Conservation (phyloP, 2,888 invertebrate genomes). For the Sesamia inferens region DNA sequence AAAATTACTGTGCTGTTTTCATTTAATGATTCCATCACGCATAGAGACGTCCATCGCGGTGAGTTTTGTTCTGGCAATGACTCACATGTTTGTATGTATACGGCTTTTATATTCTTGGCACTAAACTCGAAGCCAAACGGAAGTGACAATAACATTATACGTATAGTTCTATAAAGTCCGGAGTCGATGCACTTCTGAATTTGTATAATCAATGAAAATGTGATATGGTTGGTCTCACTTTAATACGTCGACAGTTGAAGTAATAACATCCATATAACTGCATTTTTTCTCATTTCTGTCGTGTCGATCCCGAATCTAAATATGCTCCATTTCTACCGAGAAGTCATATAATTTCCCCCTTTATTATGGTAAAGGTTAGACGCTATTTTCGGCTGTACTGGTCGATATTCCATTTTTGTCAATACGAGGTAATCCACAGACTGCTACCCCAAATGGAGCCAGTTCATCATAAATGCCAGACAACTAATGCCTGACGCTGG, state of each 20-base stretch:
- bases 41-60: conserved; percentile 59
- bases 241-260: conserved; percentile 1
- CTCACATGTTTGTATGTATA: conserved; percentile 66
- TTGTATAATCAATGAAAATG: conserved; percentile 26
- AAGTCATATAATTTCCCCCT: conserved; percentile 1
- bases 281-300: not conserved
- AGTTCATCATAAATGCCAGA: too few relatives aligned
- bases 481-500: too few relatives aligned
- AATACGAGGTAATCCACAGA: not conserved
- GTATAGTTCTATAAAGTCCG: conserved; percentile 64
- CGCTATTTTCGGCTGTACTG: conserved; percentile 1
- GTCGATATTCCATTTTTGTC: not conserved
- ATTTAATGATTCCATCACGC: conserved; percentile 69
- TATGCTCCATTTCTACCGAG: not conserved
- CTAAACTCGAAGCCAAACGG: conserved; percentile 70
- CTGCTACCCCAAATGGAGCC: too few relatives aligned
- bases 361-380: not conserved
- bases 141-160: conserved; percentile 71
- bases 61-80: conserved; percentile 69
- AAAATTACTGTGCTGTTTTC: conserved; percentile 48
- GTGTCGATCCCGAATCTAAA: not conserved
- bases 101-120: conserved; percentile 76
- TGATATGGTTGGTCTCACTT: conserved; percentile 13
- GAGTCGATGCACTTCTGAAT: conserved; percentile 69
- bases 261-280: not conserved